phyloP scores from a whole-genome alignment of 2,888 invertebrate species.

The Archips crataeganus region DNA sequence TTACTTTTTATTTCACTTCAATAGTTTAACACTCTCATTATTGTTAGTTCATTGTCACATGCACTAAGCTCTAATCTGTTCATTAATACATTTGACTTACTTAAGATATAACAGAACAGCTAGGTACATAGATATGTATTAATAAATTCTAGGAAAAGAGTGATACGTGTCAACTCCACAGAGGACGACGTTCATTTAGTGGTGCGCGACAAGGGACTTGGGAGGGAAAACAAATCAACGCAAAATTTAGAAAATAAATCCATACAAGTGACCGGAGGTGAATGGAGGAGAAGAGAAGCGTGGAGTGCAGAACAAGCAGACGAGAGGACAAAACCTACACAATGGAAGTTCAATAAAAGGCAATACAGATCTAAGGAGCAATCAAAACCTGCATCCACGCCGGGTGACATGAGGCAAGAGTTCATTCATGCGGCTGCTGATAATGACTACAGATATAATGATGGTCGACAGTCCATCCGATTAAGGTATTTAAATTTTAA shows the following conservation, averaged over 20 bases:
- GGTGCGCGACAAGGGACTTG: slow-evolving; percentile 89
- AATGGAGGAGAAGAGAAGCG: slow-evolving; percentile 93
- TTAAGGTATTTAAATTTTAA: slow-evolving; percentile 62
- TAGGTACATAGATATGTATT: slow-evolving; percentile 85
- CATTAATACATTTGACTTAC: slow-evolving; percentile 35
- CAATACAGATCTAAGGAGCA: slow-evolving; percentile 84
- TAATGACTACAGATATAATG: slow-evolving; percentile 79
- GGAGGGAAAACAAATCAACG: slow-evolving; percentile 91
- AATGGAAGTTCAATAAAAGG: slow-evolving; percentile 91
- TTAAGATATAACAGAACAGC: slow-evolving; percentile 62
- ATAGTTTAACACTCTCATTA: slow-evolving; percentile 16
- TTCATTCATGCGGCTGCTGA: slow-evolving; percentile 78
- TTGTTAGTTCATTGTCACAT: background rate
- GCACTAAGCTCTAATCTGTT: slow-evolving; percentile 27
- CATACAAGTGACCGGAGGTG: slow-evolving; percentile 87
- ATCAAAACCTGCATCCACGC: slow-evolving; percentile 79
- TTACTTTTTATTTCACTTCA: slow-evolving; percentile 8
- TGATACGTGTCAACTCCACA: slow-evolving; percentile 90
- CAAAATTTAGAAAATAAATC: slow-evolving; percentile 91
- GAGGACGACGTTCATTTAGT: slow-evolving; percentile 91
- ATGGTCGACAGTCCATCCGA: slow-evolving; percentile 74
- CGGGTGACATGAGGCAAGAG: slow-evolving; percentile 79
- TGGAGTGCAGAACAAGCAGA: slow-evolving; percentile 93
- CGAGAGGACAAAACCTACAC: slow-evolving; percentile 88
- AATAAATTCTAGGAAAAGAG: slow-evolving; percentile 90